Base-by-base conservation (phyloP, 2,888 invertebrate genomes). In the Harpagoxenus sublaevis region DNA sequence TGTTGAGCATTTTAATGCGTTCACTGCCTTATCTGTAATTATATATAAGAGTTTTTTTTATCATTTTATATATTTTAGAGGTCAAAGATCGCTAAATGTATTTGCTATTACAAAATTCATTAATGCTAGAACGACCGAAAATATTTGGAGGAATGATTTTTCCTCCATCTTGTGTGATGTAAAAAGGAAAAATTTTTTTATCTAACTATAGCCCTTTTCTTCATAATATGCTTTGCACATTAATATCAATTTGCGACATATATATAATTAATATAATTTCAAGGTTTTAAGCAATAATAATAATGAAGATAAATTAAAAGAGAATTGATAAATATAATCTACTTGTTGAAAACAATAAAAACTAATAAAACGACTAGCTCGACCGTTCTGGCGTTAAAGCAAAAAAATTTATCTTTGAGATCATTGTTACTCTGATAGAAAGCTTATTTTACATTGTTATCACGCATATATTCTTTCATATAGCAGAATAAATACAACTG, bases 11-110 rank as follows among this genome's bases (percentile, higher is more conserved):
- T 70, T 78, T 57, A 68, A 68, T 55, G 35, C 15, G 23, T 75
- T 51, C 9, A 78, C 71, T 78, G 70, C 71, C 71, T 23, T 53
- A 18, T 78, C n/a, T 70, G n/a, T 78, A 42, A 45, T 9, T 63
- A 35, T 23, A 48, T 63, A 15, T 65, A 31, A 31, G 6, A 45
- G 1, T 15, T 66, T 66, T 60, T 74, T 48, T 70, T 35, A 70
- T 68, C 1, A 15, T 73, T 57, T 73, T 75, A 15, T 63, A 31
- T 62, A 62, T 45, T 62, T n/a, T 31, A 28, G 15, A n/a, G 8
- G 9, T 10, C 15, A 74, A 74, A 62, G 1, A 74, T 31, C 8
- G 31, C 45, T 31, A 45, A 73, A 73, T 73, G 12, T 42, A 71
- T 73, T 23, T 39, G 15, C 15, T 73, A 6, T n/a, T 74, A n/a